Evolutionary conservation across 2,113 vertebrate genomes (phyloP), one percentile per base, ranked within the genome.

Genomic region (Piliocolobus tephrosceles): DNA sequence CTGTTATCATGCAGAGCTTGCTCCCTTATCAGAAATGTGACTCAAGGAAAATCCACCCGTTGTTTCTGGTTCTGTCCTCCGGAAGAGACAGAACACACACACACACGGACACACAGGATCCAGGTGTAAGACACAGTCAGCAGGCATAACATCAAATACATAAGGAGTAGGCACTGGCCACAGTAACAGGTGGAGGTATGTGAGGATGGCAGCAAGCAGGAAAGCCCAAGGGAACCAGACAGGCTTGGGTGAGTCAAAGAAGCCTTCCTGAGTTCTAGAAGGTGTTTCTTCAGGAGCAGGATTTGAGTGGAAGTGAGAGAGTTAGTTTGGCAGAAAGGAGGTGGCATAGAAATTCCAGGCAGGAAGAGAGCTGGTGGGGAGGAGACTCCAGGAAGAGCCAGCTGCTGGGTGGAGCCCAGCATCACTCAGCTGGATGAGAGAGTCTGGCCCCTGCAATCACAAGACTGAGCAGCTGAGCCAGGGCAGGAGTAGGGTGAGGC

Each of bases 141-240:
- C 57, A 82, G 68, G 68, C 47, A 5, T 2, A 90, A 27, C 35
- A 32, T 64, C 61, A 72, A 4, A 35, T n/a, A 47, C 9, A 2
- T 3, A 11, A 40, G 32, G 32, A 13, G 6, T 4, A 38, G 58
- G 27, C 2, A 35, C n/a, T 9, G 16, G 58, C 16, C 87, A 35
- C 4, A 7, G 72, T 6, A 5, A 35, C 35, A 2, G 76, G 61
- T 0, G 0, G 18, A 18, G 6, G 8, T 4, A 18, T 10, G 27
- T 4, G 22, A 17, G 40, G 11, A 18, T 1, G 10, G 47, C 17
- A 2, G 18, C 40, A 27, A 50, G 20, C 0, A 0, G 30, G n/a
- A 25, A 8, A 4, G 47, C n/a, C 32, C 0, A 20, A 57, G 64
- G 64, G 23, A 1, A 35, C 25, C 18, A 5, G 38, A 25, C 0